These are phyloP conservation scores for Bombylius discolor DNA, from an alignment of 2,888 invertebrate species.

Conservation along the genomic window DNA sequence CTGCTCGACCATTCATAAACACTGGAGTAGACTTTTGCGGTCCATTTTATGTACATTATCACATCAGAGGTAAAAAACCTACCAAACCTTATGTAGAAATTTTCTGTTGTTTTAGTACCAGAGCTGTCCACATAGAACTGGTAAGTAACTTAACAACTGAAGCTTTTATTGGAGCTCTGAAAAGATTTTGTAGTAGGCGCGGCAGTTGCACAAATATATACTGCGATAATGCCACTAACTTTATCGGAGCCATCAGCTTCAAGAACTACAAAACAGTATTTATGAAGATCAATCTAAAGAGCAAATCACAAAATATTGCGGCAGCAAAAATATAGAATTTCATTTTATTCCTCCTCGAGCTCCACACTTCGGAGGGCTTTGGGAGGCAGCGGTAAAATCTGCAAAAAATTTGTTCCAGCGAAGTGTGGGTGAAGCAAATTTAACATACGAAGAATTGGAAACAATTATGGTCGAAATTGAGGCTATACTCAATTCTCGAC, in stretches of 20 bases:
- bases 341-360: too few species aligned
- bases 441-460: too few species aligned
- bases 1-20: conserved; percentile 9
- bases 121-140: conserved; percentile 10
- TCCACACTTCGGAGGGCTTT: too few species aligned
- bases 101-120: conserved; percentile 11
- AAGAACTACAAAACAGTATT: too few species aligned
- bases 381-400: too few species aligned
- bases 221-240: conserved; percentile 9
- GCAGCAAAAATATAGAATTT: too few species aligned
- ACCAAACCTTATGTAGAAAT: conserved; percentile 9
- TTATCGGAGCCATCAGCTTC: neutral
- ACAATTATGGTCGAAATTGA: too few species aligned
- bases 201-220: conserved; percentile 1
- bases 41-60: conserved; percentile 4
- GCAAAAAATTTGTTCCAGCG: too few species aligned
- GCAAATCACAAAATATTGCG: too few species aligned
- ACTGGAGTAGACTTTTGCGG: conserved; percentile 9
- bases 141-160: conserved; percentile 9
- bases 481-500: too few species aligned
- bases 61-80: conserved; percentile 4
- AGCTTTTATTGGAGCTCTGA: conserved; percentile 11
- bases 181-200: conserved; percentile 6
- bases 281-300: too few species aligned
- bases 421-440: too few species aligned